These are phyloP conservation scores for Pagetopsis macropterus DNA, from an alignment of 2,797 vertebrate genomes.

Conservation along the genomic window DNA sequence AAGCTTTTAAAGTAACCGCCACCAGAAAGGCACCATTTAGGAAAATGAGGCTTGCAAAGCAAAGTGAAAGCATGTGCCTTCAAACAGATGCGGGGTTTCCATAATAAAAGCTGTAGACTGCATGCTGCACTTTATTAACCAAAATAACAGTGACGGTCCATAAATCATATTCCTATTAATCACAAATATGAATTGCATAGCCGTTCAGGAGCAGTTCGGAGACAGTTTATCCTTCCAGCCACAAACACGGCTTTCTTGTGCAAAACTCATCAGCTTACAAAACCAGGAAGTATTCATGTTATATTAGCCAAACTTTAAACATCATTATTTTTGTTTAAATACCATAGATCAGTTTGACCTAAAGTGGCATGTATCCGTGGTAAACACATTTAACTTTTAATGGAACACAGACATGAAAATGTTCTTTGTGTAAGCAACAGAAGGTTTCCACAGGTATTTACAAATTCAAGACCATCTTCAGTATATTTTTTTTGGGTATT, in stretches of 20 bases:
- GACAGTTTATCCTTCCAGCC: background rate
- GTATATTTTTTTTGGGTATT: background rate
- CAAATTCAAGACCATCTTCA: background rate
- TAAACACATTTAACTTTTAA: background rate
- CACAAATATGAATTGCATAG: constrained; percentile 25
- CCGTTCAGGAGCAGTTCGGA: constrained; percentile 9
- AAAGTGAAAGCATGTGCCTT: constrained; percentile 50
- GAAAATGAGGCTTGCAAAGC: constrained; percentile 29
- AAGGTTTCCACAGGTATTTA: background rate
- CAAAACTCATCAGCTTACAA: background rate
- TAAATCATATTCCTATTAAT: constrained; percentile 33
- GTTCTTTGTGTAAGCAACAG: background rate
- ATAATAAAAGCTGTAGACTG: constrained; percentile 30
- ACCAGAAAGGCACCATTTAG: constrained; percentile 51
- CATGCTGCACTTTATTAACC: constrained; percentile 13
- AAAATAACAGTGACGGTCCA: background rate
- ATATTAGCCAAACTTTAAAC: background rate
- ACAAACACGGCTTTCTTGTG: background rate
- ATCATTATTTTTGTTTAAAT: background rate
- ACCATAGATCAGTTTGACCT: background rate
- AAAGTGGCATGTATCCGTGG: background rate
- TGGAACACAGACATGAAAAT: background rate
- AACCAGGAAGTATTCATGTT: background rate
- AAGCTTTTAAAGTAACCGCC: constrained; percentile 32
- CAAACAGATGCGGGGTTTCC: constrained; percentile 42